These are phyloP conservation scores for Diabrotica undecimpunctata DNA, from an alignment of 1,140 invertebrate genomes.

Conservation along the genomic window DNA sequence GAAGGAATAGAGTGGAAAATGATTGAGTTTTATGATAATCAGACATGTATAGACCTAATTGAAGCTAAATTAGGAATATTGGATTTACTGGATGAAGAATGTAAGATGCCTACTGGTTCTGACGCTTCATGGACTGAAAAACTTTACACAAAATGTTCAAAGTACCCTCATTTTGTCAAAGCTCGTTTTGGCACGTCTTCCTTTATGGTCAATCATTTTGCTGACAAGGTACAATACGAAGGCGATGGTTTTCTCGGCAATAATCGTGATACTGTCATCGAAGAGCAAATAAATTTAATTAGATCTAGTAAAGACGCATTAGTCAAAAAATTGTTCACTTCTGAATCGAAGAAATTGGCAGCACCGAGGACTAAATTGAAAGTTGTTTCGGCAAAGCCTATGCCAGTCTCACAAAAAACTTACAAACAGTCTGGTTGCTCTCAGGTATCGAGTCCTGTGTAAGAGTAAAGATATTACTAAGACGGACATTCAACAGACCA, in stretches of 20 bases:
- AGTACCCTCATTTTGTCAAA: conserved; percentile 86
- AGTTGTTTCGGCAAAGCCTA: conserved; percentile 52
- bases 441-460: conserved; percentile 83
- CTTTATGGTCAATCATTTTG: conserved; percentile 91
- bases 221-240: conserved; percentile 91
- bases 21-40: conserved; percentile 99
- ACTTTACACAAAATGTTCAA: conserved; percentile 79
- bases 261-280: conserved; percentile 93
- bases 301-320: conserved; percentile 55
- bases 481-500: conserved; percentile 73
- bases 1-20: conserved; percentile 98
- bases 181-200: conserved; percentile 82
- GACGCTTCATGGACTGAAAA: conserved; percentile 93
- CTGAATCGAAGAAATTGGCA: conserved; percentile 44
- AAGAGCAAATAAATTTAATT: conserved; percentile 80
- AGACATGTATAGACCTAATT: conserved; percentile 97
- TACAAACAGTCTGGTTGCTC: conserved; percentile 70
- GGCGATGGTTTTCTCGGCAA: conserved; percentile 93
- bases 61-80: conserved; percentile 94
- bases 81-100: conserved; percentile 95
- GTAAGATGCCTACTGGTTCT: conserved; percentile 88
- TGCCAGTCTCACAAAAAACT: conserved; percentile 47
- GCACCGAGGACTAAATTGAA: conserved; percentile 52
- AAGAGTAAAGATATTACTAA: conserved; percentile 75
- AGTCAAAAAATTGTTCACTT: conserved; percentile 54